Conservation (phyloP, 2,888 invertebrate genomes). For the Protonemura montana region DNA sequence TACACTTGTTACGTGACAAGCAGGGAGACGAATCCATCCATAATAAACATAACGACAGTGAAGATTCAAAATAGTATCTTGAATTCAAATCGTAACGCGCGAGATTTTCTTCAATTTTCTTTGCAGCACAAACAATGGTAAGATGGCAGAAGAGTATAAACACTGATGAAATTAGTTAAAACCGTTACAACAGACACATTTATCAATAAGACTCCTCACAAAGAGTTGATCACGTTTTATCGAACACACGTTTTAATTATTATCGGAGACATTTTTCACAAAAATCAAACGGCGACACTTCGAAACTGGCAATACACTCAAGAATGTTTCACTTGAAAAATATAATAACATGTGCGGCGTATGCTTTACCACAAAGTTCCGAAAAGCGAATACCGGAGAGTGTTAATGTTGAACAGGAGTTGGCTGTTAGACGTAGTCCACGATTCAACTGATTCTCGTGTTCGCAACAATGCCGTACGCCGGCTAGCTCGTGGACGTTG, state of each 20-base stretch:
- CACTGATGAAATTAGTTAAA: neutral
- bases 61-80: neutral
- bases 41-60: neutral
- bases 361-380: no score
- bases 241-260: neutral
- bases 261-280: neutral
- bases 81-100: neutral
- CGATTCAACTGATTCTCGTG: slow-evolving; percentile 23
- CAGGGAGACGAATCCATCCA: neutral
- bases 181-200: neutral
- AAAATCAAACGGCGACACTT: neutral
- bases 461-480: slow-evolving; percentile 13
- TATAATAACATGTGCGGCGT: no score
- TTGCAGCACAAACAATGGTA: neutral
- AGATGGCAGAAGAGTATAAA: neutral
- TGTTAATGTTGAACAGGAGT: neutral
- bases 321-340: neutral
- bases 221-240: neutral
- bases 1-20: neutral
- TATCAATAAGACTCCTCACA: neutral
- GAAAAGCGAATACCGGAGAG: no score
- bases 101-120: neutral
- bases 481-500: slow-evolving; percentile 54
- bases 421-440: slow-evolving; percentile 1
- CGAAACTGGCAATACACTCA: neutral